A percentile compares a stretch with the other conserved stretches of the same genome.
phyloP scores from a whole-genome alignment of 2,113 vertebrate genomes.

The Corydoras sp. region DNA sequence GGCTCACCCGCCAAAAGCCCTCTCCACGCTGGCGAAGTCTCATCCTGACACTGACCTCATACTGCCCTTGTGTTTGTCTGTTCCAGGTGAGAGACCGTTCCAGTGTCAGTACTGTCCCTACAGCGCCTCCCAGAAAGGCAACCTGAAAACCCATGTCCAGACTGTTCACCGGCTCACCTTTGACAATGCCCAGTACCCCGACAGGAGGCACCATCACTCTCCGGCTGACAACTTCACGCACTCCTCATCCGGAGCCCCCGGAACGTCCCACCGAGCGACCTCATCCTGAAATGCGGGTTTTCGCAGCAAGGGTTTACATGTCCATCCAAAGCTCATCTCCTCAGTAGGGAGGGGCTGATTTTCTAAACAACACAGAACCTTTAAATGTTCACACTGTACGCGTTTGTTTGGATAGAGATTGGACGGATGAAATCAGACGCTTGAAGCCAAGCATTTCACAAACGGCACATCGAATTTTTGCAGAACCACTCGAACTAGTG shows the following conservation, averaged over 20 bases:
- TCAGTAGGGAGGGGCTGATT: background rate
- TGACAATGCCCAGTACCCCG: conserved; percentile 50
- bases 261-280: conserved; percentile 21
- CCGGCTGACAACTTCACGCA: conserved; percentile 40
- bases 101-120: conserved; percentile 70
- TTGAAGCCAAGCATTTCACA: no score
- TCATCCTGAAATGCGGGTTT: conserved; percentile 14
- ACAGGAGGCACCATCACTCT: conserved; percentile 43
- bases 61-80: conserved; percentile 45
- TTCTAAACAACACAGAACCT: conserved; percentile 8
- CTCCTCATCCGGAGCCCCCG: conserved; percentile 13
- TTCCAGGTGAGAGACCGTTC: conserved; percentile 73
- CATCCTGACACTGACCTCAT: conserved; percentile 37
- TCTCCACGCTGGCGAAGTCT: conserved; percentile 21
- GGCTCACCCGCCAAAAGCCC: conserved; percentile 29
- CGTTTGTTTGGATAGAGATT: background rate
- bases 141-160: conserved; percentile 64
- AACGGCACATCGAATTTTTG: no score
- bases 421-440: no score
- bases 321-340: conserved; percentile 10
- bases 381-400: conserved; percentile 17
- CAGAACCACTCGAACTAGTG: no score
- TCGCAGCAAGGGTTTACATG: conserved; percentile 3
- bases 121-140: conserved; percentile 83
- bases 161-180: conserved; percentile 47